phyloP scores from a whole-genome alignment of 2,113 vertebrate species.

The Serilophus lunatus region DNA sequence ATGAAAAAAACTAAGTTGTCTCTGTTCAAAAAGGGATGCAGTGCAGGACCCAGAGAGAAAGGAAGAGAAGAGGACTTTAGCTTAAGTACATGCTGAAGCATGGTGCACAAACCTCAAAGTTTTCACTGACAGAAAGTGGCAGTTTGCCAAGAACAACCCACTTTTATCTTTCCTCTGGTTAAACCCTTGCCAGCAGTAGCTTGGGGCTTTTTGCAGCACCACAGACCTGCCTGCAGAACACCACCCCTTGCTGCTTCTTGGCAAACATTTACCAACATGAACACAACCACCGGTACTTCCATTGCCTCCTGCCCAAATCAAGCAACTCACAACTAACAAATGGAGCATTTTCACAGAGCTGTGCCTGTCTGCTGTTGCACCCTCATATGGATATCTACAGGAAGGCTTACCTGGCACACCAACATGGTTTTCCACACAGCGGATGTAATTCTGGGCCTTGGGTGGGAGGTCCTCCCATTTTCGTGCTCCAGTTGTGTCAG shows the following conservation, averaged over 20 bases:
- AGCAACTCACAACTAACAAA: neutral
- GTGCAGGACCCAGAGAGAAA: neutral
- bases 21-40: neutral
- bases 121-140: neutral
- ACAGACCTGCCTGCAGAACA: neutral
- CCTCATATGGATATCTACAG: neutral
- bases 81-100: neutral
- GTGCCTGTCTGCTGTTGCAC: neutral
- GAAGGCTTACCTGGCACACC: constrained; percentile 85
- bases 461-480: constrained; percentile 94
- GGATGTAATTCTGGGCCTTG: constrained; percentile 94
- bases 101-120: neutral
- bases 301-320: neutral
- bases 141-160: neutral
- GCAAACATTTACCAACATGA: neutral
- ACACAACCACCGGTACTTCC: neutral
- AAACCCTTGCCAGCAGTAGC: neutral
- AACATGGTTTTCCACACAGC: constrained; percentile 94
- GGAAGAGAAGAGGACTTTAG: neutral
- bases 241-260: neutral
- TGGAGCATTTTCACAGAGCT: neutral
- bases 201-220: neutral
- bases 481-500: constrained; percentile 87
- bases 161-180: neutral
- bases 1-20: neutral